These are phyloP conservation scores for Corythoichthys haematopterus DNA, from an alignment of 2,113 vertebrate species.

Conservation along the genomic window DNA sequence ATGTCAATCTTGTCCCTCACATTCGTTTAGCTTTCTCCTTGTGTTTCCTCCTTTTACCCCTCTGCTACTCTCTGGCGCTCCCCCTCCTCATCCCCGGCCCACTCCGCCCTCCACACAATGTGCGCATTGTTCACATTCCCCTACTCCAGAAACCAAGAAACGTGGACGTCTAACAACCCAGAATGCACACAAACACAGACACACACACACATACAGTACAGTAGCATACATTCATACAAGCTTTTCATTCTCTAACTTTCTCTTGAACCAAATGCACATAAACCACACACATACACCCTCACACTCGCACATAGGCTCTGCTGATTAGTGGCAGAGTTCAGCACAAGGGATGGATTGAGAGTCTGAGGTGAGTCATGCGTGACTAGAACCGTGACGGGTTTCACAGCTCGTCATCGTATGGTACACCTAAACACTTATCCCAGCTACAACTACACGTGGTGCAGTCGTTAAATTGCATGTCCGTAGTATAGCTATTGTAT, in stretches of 20 bases:
- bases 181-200: conserved; percentile 28
- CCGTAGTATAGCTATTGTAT: neutral
- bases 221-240: conserved; percentile 21
- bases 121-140: conserved; percentile 56
- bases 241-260: conserved; percentile 34
- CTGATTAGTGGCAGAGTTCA: conserved; percentile 5
- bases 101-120: conserved; percentile 45
- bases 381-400: conserved; percentile 32
- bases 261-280: conserved; percentile 16
- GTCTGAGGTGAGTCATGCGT: conserved; percentile 44
- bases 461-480: neutral
- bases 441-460: conserved; percentile 9
- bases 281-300: conserved; percentile 24
- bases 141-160: conserved; percentile 44
- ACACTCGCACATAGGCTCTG: conserved; percentile 29
- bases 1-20: neutral
- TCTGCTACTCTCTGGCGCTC: conserved; percentile 10
- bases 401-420: conserved; percentile 28
- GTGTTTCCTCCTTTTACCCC: conserved; percentile 3
- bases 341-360: conserved; percentile 48
- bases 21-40: neutral
- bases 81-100: conserved; percentile 6
- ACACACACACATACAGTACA: conserved; percentile 15
- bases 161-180: conserved; percentile 36
- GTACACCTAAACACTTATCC: conserved; percentile 13